Evolutionary conservation across 2,797 vertebrate genomes (phyloP).

Genomic region (Etheostoma perlongum): DNA sequence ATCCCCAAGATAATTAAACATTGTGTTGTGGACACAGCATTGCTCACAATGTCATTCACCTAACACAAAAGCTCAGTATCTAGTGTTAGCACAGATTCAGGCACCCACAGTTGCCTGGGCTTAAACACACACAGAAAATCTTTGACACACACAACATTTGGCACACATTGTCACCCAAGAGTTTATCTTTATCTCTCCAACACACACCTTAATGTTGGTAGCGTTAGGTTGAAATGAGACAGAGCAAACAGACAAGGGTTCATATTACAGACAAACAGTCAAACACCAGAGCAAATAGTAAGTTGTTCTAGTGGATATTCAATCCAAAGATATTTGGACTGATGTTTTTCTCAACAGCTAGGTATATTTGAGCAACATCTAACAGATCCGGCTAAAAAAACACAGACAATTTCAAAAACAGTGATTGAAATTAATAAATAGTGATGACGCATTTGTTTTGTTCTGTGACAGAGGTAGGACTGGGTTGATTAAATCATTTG

Average conservation of each 20-base stretch:
- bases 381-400: too few relatives aligned
- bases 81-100: not conserved
- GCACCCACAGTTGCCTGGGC: not conserved
- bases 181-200: not conserved
- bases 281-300: not conserved
- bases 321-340: not conserved
- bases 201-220: not conserved
- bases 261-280: not conserved
- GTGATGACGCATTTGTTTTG: too few relatives aligned
- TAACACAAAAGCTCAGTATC: conserved; percentile 6
- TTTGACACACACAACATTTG: not conserved
- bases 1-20: conserved; percentile 36
- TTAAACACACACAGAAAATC: not conserved
- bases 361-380: too few relatives aligned
- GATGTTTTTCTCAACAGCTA: not conserved
- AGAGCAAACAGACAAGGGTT: not conserved
- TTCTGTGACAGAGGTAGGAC: too few relatives aligned
- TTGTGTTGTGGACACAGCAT: conserved; percentile 19
- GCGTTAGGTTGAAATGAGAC: not conserved
- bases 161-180: not conserved
- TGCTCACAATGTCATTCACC: conserved; percentile 16
- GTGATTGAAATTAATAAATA: too few relatives aligned
- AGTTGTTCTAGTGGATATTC: not conserved
- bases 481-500: too few relatives aligned
- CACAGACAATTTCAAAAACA: too few relatives aligned